A percentile compares a stretch with the other conserved stretches of the same genome.
These are phyloP conservation scores for Lophotriccus pileatus DNA, from an alignment of 2,797 vertebrate species.

Conservation along the genomic window DNA sequence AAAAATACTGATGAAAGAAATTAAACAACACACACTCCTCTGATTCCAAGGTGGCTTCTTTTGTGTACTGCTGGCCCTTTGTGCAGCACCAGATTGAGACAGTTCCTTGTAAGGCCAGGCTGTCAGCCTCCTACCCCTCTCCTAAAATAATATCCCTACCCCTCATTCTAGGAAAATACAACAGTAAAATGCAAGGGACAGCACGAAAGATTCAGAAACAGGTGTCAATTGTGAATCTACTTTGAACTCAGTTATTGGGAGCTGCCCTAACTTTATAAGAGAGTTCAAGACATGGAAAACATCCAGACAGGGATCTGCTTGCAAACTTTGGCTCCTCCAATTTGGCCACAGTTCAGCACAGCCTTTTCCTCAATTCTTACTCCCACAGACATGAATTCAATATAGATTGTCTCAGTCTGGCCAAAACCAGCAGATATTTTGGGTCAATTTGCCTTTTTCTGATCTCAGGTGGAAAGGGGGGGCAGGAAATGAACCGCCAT, in stretches of 20 bases:
- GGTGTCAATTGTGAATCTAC: neutral
- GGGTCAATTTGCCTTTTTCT: neutral
- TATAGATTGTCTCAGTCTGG: neutral
- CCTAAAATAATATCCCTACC: neutral
- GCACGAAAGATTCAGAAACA: neutral
- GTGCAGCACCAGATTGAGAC: neutral
- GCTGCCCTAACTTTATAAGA: neutral
- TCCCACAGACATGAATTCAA: neutral
- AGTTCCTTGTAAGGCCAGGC: neutral
- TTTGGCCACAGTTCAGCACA: neutral
- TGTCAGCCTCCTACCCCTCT: neutral
- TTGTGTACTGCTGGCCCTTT: neutral
- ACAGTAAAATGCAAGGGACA: neutral
- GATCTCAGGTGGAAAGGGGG: neutral
- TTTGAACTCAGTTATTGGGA: neutral
- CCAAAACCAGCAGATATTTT: neutral
- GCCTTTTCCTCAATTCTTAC: neutral
- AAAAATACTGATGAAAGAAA: conserved; percentile 3
- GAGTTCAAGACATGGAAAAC: neutral
- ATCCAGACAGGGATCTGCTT: neutral
- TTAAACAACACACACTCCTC: neutral
- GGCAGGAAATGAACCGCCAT: neutral
- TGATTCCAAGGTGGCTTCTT: conserved; percentile 5
- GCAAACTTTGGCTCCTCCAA: neutral
- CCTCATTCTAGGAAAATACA: neutral